These are phyloP conservation scores for Caenorhabditis virilis DNA, from an alignment of 2,888 invertebrate genomes.

Conservation along the genomic window DNA sequence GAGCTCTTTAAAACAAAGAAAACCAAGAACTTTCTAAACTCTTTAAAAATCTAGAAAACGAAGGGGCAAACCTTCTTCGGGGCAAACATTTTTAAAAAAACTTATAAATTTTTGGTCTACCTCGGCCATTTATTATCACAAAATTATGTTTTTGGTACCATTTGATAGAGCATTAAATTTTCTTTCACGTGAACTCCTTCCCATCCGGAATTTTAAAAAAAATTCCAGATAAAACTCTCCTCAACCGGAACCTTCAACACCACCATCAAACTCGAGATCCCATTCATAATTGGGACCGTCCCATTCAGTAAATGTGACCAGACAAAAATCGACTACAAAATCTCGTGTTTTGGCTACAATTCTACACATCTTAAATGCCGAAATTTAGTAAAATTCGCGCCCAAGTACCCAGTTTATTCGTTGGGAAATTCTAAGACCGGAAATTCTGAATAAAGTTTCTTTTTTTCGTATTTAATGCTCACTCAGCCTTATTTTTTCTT, in stretches of 20 bases:
- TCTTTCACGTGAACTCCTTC: too few relatives aligned
- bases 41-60: too few relatives aligned
- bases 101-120: too few relatives aligned
- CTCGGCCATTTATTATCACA: too few relatives aligned
- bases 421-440: neutral
- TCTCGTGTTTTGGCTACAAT: slow-evolving; percentile 23
- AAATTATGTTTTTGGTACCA: too few relatives aligned
- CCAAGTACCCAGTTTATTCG: neutral
- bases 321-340: slow-evolving; percentile 11
- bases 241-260: slow-evolving; percentile 18
- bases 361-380: slow-evolving; percentile 21
- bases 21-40: too few relatives aligned
- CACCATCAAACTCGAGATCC: slow-evolving; percentile 19
- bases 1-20: too few relatives aligned
- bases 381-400: slow-evolving; percentile 8
- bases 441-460: neutral
- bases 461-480: neutral
- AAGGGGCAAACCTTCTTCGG: too few relatives aligned
- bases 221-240: slow-evolving; percentile 14
- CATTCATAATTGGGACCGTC: slow-evolving; percentile 20
- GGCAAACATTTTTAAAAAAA: too few relatives aligned
- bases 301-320: slow-evolving; percentile 12
- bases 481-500: neutral
- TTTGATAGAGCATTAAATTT: too few relatives aligned
- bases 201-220: too few relatives aligned